A percentile compares a stretch with the other conserved stretches of the same genome.
phyloP scores from a whole-genome alignment of 2,113 vertebrate genomes.

The Oncorhynchus clarkii region DNA sequence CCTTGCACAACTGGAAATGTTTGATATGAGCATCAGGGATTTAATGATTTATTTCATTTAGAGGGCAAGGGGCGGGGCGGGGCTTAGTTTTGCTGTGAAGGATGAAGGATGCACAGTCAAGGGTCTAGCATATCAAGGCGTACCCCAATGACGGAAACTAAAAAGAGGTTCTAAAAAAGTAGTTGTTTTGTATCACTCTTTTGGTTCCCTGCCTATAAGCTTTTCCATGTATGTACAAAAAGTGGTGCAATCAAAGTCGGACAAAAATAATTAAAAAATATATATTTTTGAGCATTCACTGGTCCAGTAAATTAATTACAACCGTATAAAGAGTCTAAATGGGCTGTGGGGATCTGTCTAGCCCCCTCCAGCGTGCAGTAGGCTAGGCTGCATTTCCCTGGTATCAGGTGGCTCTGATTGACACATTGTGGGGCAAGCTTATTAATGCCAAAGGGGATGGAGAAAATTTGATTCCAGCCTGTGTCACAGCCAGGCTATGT shows the following conservation, averaged over 20 bases:
- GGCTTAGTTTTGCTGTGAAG: constrained; percentile 73
- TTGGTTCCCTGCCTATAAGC: not conserved
- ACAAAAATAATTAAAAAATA: too few species aligned
- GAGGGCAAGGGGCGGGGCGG: constrained; percentile 50
- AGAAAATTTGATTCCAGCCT: not conserved
- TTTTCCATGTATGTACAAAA: not conserved
- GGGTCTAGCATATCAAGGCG: constrained; percentile 5
- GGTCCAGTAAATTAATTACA: constrained; percentile 72
- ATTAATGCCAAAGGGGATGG: constrained; percentile 5
- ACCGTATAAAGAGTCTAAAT: not conserved
- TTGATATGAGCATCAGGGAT: constrained; percentile 80
- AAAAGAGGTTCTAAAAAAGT: not conserved
- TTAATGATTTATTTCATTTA: constrained; percentile 61
- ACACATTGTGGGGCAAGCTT: constrained; percentile 6
- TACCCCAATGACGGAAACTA: not conserved
- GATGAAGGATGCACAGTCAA: constrained; percentile 49
- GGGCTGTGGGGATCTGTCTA: not conserved
- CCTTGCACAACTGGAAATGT: constrained; percentile 74
- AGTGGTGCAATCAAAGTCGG: not conserved
- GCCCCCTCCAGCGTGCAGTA: not conserved
- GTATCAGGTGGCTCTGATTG: constrained; percentile 13
- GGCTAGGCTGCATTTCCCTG: not conserved
- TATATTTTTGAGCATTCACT: constrained; percentile 79
- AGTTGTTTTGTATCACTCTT: not conserved
- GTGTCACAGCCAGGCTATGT: not conserved